Conservation (phyloP, 1,140 invertebrate genomes). For the Ridgeia piscesae region DNA sequence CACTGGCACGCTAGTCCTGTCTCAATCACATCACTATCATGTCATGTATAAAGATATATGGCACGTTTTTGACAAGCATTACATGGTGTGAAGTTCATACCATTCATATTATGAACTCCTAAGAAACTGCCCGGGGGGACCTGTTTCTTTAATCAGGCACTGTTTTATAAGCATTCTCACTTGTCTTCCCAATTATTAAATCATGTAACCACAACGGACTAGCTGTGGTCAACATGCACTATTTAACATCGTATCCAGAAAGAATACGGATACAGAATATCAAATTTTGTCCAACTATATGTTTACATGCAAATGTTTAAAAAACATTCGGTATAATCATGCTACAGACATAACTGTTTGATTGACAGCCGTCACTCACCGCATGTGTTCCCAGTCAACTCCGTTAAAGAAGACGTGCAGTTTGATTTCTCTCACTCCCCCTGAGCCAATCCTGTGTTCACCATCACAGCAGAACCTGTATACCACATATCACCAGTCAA, state of each 20-base stretch:
- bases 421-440: conserved; percentile 81
- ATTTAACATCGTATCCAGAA: background rate
- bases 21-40: too few relatives aligned
- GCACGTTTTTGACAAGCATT: background rate
- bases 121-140: background rate
- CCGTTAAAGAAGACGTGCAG: conserved; percentile 83
- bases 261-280: background rate
- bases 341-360: background rate
- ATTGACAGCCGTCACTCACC: conserved; percentile 51
- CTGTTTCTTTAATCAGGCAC: background rate
- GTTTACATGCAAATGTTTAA: background rate
- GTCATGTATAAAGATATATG: too few relatives aligned
- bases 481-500: too few relatives aligned
- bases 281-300: background rate
- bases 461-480: conserved; percentile 88
- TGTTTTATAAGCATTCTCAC: too few relatives aligned
- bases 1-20: too few relatives aligned
- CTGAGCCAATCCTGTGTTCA: conserved; percentile 72
- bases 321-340: background rate
- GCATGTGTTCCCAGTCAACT: conserved; percentile 90
- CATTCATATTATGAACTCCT: background rate
- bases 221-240: background rate
- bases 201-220: too few relatives aligned
- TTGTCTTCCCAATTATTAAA: too few relatives aligned
- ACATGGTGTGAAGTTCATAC: background rate